Base-by-base conservation (phyloP, 1,140 invertebrate species). In the Diuraphis noxia region DNA sequence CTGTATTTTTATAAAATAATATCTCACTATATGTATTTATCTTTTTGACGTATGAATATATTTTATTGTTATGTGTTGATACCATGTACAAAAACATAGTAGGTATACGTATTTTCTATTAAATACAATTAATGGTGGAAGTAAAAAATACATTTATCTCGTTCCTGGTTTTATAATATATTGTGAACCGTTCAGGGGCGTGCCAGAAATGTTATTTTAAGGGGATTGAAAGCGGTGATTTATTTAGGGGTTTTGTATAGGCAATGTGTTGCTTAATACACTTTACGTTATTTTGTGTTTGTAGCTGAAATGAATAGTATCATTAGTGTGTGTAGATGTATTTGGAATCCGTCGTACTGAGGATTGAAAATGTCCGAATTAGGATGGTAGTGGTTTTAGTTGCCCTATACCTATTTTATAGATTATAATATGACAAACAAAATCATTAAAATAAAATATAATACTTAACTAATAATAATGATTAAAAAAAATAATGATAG, bases 181-280 rank as follows among this genome's bases (percentile, higher is more conserved):
- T 21, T 19, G 56, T n/a, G 19, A 72, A 34, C 56, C 56, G 56
- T 72, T n/a, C 4, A 17, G 56, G 56, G 56, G 56, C 56, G 56
- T 72, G 56, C 56, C 56, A n/a, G 19, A 63, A 72, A 72, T 72
- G 56, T 72, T 72, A 72, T 72, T 72, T 72, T n/a, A 72, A 72
- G 56, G 7, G n/a, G 30, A 72, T 72, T n/a, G 30, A 13, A 72
- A 34, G 10, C 4, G 4, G 13, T 72, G 56, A 72, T 72, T 72
- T 72, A 72, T 72, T 72, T 17, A 72, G 56, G 56, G 56, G 56
- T n/a, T 72, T 72, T n/a, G 56, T n/a, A 72, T 72, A 72, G 30
- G 56, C 56, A 72, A 72, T 63, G 10, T 13, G 10, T 5, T 72
- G 5, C 56, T 63, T 6, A 49, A 63, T 63, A 6, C 56, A 3